Evolutionary conservation across 1,140 invertebrate genomes (phyloP).

Genomic region (Leptinotarsa texana): DNA sequence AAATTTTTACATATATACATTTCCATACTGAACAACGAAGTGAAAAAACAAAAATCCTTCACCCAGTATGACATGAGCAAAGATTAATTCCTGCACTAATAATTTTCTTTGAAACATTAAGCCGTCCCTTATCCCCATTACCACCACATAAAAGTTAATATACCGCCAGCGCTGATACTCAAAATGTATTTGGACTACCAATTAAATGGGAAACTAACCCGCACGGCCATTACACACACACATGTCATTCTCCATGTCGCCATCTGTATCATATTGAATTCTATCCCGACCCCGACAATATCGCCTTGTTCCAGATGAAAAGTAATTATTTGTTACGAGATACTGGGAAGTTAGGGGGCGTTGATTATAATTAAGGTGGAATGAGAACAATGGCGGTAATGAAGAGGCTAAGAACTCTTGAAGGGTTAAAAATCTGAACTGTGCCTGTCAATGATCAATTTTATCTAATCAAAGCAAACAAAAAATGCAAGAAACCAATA

Average conservation of each 20-base stretch:
- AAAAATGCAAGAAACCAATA: too few species aligned
- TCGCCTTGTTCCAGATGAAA: slow-evolving; percentile 11
- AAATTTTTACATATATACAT: too few species aligned
- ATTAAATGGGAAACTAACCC: slow-evolving; percentile 20
- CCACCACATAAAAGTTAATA: slow-evolving; percentile 22
- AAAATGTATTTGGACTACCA: slow-evolving; percentile 21
- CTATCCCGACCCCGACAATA: slow-evolving; percentile 1
- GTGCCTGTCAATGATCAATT: too few species aligned
- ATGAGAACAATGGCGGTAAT: neutral
- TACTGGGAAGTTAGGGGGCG: neutral
- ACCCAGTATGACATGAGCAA: too few species aligned
- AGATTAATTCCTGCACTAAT: neutral
- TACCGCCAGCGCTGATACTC: slow-evolving; percentile 14
- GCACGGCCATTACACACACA: slow-evolving; percentile 23
- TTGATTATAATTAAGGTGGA: slow-evolving; percentile 23
- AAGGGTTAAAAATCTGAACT: too few species aligned
- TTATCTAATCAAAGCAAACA: too few species aligned
- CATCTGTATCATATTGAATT: slow-evolving; percentile 26
- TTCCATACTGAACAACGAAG: too few species aligned
- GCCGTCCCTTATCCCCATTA: neutral
- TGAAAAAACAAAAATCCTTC: too few species aligned
- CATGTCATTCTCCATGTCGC: slow-evolving; percentile 23
- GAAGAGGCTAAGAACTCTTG: too few species aligned
- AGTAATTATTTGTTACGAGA: slow-evolving; percentile 24
- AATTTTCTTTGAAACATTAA: neutral